Evolutionary conservation across 2,888 invertebrate species (phyloP), one percentile per base, ranked within the genome.

Genomic region (Tyria jacobaeae): DNA sequence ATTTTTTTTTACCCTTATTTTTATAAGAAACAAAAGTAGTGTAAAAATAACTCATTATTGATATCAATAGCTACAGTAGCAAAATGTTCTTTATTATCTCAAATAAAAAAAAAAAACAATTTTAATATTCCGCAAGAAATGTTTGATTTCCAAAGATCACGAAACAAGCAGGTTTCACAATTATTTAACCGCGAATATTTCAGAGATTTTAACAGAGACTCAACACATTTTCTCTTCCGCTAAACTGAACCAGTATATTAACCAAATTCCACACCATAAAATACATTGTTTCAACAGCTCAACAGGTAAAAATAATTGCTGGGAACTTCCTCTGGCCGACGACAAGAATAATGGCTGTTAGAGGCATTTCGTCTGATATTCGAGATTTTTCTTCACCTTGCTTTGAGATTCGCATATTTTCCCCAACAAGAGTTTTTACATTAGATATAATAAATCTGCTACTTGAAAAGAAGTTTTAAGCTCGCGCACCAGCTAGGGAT

Each of bases 241-340:
- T 80, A 81, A 79, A 84, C 82, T 83, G 79, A 80, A 69, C 76
- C 66, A 67, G 70, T 65, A 84, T 83, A 84, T 83, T 83, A 80
- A 83, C 80, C 76, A 77, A 84, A 86, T 85, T 86, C 82, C 80
- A 67, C 70, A 75, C 78, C 71, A 79, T 84, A 80, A 85, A 81
- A 71, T 79, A 75, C 79, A 80, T 80, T 83, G 79, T 81, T 81
- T 78, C 76, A 67, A 71, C 76, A 75, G 79, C 73, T 85, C 87
- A 87, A 87, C 87, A 87, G 86, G 87, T 87, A 84, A 87, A 86
- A 85, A 85, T 86, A 82, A 86, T 83, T 79, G 78, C 75, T 68
- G 68, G 64, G 74, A 78, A 73, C 76, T 72, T 73, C 68, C 65
- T 72, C 69, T 70, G 69, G 68, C 71, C 75, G 73, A 73, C 67